Percentiles rank a stretch among this genome's conserved stretches.
phyloP scores from a whole-genome alignment of 2,888 invertebrate genomes.

The Trisateles emortualis region DNA sequence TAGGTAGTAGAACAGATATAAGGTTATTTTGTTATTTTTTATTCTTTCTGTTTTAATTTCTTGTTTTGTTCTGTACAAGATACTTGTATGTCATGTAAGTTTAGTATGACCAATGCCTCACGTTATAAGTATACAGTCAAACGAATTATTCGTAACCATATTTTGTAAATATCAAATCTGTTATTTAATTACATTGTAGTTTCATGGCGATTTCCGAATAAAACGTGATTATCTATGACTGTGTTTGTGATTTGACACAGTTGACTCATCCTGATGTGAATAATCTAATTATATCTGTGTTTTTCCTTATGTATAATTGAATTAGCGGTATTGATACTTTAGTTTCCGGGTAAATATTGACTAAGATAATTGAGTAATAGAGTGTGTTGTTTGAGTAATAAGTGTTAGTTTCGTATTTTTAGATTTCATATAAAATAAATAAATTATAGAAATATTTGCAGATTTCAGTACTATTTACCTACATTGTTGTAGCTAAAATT shows the following conservation, averaged over 20 bases:
- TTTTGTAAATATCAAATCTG: constrained; percentile 47
- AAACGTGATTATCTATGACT: constrained; percentile 27
- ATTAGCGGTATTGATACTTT: not conserved
- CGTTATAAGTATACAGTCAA: constrained; percentile 22
- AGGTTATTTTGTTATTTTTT: too few species aligned
- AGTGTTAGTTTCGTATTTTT: too few species aligned
- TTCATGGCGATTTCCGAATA: constrained; percentile 38
- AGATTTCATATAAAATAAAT: too few species aligned
- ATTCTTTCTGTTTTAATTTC: too few species aligned
- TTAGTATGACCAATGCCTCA: constrained; percentile 12
- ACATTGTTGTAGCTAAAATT: too few species aligned
- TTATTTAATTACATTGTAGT: constrained; percentile 47
- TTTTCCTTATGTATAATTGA: constrained; percentile 9
- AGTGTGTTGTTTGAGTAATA: not conserved
- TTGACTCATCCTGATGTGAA: constrained; percentile 31
- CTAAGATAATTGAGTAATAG: not conserved
- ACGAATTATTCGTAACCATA: constrained; percentile 54
- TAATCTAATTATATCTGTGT: constrained; percentile 2
- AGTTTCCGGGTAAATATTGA: constrained; percentile 1
- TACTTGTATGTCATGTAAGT: too few species aligned
- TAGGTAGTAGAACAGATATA: too few species aligned
- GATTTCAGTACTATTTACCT: too few species aligned
- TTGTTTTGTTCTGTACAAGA: too few species aligned
- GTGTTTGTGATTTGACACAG: constrained; percentile 21
- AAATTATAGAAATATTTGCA: too few species aligned